Evolutionary conservation across 2,888 invertebrate species (phyloP), one percentile per base, ranked within the genome.

Genomic region (Brenthis ino): DNA sequence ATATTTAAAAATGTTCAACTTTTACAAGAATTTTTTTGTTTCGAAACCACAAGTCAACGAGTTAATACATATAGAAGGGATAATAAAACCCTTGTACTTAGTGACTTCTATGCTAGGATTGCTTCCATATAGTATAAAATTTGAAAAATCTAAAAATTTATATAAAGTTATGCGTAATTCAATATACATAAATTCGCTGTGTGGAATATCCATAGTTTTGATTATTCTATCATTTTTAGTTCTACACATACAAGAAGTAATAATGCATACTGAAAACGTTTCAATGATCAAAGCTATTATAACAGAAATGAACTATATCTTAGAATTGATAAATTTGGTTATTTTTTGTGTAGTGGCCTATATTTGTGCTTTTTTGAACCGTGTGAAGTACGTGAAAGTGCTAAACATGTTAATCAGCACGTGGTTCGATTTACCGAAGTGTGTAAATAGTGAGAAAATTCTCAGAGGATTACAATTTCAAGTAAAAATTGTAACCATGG

Each of bases 251-350:
- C 77, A 76, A 43, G 74, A 84, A 5, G 76, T 89, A 13, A 76
- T 81, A 37, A 69, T 75, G 4, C 72, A 77, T 2, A 73, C 77
- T 1, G 82, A 83, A 13, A 76, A 77, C 50, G 80, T 75, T 50
- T 70, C 77, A 3, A 77, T 86, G 71, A 85, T 81, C 0, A 80
- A 85, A 33, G 84, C 78, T 24, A 65, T 85, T 0, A 75, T 86
- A 71, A 86, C 88, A 6, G 79, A 87, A 77, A 76, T 86, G 57
- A 91, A 92, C 73, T 90, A 90, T 57, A 76, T 86, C 2, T 58
- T 86, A 3, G 91, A 92, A 74, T 60, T 88, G 3, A 69, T 81
- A 11, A 72, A 69, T 24, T 72, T 86, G 0, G 66, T 80, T 0
- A 14, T 80, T 0, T 82, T 84, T 53, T 82, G 83, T 37, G 3